phyloP scores from a whole-genome alignment of 2,113 vertebrate genomes.

The Sakesphorus luctuosus region DNA sequence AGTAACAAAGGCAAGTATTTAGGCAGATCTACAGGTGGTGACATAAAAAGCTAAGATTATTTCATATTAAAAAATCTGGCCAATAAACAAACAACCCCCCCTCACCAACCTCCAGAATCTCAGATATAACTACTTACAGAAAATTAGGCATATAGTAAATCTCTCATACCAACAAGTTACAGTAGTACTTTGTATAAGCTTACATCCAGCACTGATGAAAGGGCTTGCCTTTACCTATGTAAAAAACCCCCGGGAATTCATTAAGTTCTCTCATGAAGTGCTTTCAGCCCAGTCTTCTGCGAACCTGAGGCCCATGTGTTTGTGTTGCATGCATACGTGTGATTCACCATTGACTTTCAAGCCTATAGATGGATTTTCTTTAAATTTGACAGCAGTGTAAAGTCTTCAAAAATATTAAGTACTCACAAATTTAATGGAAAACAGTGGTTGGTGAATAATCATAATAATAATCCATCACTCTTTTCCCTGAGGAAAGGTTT shows the following conservation, averaged over 20 bases:
- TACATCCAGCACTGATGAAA: neutral
- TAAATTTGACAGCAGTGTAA: neutral
- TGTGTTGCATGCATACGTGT: neutral
- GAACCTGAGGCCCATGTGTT: neutral
- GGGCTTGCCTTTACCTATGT: neutral
- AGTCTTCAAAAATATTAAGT: neutral
- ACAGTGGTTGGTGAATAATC: neutral
- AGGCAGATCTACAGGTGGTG: neutral
- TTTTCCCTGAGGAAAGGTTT: neutral
- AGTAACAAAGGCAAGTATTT: neutral
- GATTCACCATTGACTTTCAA: neutral
- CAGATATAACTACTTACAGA: neutral
- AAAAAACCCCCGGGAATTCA: neutral
- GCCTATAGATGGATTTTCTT: neutral
- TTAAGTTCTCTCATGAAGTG: neutral
- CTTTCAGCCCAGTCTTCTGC: neutral
- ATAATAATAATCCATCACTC: neutral
- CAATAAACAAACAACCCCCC: neutral
- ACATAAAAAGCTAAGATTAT: neutral
- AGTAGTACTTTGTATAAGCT: neutral
- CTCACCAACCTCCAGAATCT: neutral
- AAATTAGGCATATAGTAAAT: neutral
- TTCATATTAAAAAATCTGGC: neutral
- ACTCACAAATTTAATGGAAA: neutral
- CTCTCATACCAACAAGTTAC: neutral